Conservation (phyloP, 2,888 invertebrate genomes). For the Tipula helvola region DNA sequence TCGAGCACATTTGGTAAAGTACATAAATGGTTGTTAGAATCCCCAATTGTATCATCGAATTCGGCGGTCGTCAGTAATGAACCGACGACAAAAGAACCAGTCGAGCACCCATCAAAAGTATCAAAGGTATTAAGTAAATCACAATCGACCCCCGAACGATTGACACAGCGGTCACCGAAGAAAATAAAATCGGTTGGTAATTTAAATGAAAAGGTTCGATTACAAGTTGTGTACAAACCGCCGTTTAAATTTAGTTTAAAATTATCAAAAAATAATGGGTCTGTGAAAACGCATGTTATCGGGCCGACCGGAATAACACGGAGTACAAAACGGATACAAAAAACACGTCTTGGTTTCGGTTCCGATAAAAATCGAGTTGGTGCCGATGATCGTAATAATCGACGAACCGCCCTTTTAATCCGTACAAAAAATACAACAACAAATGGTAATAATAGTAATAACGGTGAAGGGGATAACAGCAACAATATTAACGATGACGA, state of each 20-base stretch:
- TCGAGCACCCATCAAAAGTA: slow-evolving; percentile 33
- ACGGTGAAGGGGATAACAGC: slow-evolving; percentile 23
- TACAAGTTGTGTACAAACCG: slow-evolving; percentile 78
- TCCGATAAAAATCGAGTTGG: slow-evolving; percentile 21
- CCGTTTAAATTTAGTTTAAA: slow-evolving; percentile 78
- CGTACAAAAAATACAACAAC: slow-evolving; percentile 19
- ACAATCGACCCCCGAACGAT: slow-evolving; percentile 68
- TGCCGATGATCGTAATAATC: slow-evolving; percentile 22
- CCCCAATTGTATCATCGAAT: slow-evolving; percentile 39
- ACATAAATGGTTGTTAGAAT: slow-evolving; percentile 73
- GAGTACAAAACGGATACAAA: slow-evolving; percentile 23
- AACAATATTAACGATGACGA: slow-evolving; percentile 22
- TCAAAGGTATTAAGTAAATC: slow-evolving; percentile 57
- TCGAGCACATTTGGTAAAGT: slow-evolving; percentile 54
- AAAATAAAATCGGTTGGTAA: slow-evolving; percentile 62
- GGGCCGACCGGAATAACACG: slow-evolving; percentile 21
- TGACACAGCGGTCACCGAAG: slow-evolving; percentile 46
- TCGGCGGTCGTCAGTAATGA: not conserved
- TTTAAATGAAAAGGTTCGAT: slow-evolving; percentile 56
- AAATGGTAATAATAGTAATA: not conserved
- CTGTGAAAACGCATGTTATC: slow-evolving; percentile 34
- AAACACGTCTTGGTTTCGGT: slow-evolving; percentile 16
- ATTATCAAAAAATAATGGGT: slow-evolving; percentile 39
- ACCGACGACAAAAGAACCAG: slow-evolving; percentile 30
- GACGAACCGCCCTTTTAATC: slow-evolving; percentile 29